These are phyloP conservation scores for Pycnomerus fuliginosus DNA, from an alignment of 2,888 invertebrate genomes.

Conservation along the genomic window DNA sequence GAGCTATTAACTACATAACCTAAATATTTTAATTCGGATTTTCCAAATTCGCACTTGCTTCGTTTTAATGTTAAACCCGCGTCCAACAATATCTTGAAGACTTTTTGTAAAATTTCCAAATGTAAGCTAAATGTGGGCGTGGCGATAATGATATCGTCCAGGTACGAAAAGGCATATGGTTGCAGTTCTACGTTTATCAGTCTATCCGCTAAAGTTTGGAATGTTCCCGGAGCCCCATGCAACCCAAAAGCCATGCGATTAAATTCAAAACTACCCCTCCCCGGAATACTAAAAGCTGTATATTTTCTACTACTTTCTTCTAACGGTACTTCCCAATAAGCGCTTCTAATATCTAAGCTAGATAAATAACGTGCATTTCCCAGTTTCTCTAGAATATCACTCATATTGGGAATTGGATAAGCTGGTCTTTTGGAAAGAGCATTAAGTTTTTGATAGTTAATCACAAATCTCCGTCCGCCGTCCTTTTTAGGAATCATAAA, in stretches of 20 bases:
- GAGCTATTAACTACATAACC: too few relatives aligned
- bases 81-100: too few relatives aligned
- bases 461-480: slow-evolving; percentile 4
- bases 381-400: slow-evolving; percentile 6
- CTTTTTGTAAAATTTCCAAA: too few relatives aligned
- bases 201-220: slow-evolving; percentile 8
- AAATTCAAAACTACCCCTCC: slow-evolving; percentile 10
- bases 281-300: slow-evolving; percentile 12
- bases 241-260: slow-evolving; percentile 7
- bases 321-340: slow-evolving; percentile 5
- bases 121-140: too few relatives aligned
- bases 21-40: too few relatives aligned
- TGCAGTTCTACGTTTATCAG: slow-evolving; percentile 1
- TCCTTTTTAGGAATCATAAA: slow-evolving; percentile 12
- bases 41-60: too few relatives aligned
- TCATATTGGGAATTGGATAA: slow-evolving; percentile 11
- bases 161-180: background rate
- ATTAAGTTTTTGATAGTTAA: slow-evolving; percentile 11
- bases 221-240: too few relatives aligned
- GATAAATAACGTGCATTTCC: slow-evolving; percentile 5
- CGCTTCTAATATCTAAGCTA: slow-evolving; percentile 2
- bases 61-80: too few relatives aligned
- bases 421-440: slow-evolving; percentile 3
- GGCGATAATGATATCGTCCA: too few relatives aligned
- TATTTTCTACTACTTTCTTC: slow-evolving; percentile 4